phyloP scores from a whole-genome alignment of 2,797 vertebrate genomes.

The Parauchenoglanis punctatus region DNA sequence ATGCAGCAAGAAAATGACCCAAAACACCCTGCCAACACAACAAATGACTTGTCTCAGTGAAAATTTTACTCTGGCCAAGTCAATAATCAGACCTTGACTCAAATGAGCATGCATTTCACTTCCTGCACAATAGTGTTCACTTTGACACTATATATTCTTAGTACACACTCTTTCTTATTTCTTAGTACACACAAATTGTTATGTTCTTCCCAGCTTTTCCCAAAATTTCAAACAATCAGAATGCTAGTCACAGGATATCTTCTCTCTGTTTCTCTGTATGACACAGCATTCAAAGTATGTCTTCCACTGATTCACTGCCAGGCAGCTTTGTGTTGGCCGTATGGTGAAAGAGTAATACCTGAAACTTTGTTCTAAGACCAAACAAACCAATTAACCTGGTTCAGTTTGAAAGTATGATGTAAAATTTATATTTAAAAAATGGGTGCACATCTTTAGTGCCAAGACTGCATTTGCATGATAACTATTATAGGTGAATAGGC shows the following conservation, averaged over 20 bases:
- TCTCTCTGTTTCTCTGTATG: not conserved
- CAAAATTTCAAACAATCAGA: not conserved
- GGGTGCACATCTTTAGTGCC: not conserved
- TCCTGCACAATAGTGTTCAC: not conserved
- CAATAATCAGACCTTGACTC: not conserved
- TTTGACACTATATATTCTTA: not conserved
- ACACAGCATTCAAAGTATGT: not conserved
- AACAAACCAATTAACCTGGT: not conserved
- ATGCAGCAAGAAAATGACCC: not conserved
- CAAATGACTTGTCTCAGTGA: not conserved
- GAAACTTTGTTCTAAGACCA: constrained; percentile 7
- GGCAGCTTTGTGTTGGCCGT: not conserved
- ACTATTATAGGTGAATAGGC: not conserved
- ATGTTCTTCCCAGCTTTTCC: not conserved
- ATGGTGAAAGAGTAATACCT: not conserved
- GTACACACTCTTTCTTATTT: not conserved
- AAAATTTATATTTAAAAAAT: not conserved
- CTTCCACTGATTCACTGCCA: constrained; percentile 3
- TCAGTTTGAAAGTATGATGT: not conserved
- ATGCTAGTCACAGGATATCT: not conserved
- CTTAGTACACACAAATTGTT: not conserved
- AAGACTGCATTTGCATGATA: not conserved
- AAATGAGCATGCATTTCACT: not conserved
- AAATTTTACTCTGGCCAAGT: not conserved
- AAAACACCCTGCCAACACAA: not conserved